Evolutionary conservation across 2,797 vertebrate species (phyloP).

Genomic region (Apogon talboti): DNA sequence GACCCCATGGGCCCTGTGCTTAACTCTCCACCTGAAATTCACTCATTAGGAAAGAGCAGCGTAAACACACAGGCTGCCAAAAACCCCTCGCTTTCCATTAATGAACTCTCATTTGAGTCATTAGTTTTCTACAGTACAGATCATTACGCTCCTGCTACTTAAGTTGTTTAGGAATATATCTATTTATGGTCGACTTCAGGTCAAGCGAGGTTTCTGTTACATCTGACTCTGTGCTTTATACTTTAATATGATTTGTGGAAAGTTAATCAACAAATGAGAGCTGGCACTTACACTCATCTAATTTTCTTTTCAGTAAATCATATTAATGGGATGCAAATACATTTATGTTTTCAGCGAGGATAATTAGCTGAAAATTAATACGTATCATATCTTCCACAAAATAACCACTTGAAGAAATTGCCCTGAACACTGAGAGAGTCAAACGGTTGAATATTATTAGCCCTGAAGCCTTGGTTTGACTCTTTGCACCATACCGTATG

Average conservation of each 20-base stretch:
- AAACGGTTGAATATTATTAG: slow-evolving; percentile 27
- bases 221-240: slow-evolving; percentile 32
- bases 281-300: slow-evolving; percentile 20
- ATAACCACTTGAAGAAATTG: slow-evolving; percentile 21
- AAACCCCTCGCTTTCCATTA: slow-evolving; percentile 40
- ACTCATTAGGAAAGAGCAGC: slow-evolving; percentile 34
- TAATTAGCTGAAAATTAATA: slow-evolving; percentile 38
- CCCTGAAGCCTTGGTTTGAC: slow-evolving; percentile 22
- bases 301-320: slow-evolving; percentile 25
- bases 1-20: slow-evolving; percentile 13
- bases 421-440: slow-evolving; percentile 19
- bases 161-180: slow-evolving; percentile 59
- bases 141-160: slow-evolving; percentile 65
- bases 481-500: slow-evolving; percentile 34
- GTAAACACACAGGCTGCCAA: slow-evolving; percentile 54
- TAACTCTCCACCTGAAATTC: slow-evolving; percentile 39
- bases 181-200: slow-evolving; percentile 54
- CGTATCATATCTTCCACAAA: slow-evolving; percentile 18
- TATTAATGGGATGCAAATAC: slow-evolving; percentile 28
- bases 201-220: slow-evolving; percentile 31
- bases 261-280: slow-evolving; percentile 7
- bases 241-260: slow-evolving; percentile 22
- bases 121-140: slow-evolving; percentile 49
- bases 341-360: slow-evolving; percentile 21
- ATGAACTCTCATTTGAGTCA: slow-evolving; percentile 46